Percentiles rank a stretch among this genome's conserved stretches.
Conservation (phyloP, 2,888 invertebrate species). For the Druceiella hillmani region DNA sequence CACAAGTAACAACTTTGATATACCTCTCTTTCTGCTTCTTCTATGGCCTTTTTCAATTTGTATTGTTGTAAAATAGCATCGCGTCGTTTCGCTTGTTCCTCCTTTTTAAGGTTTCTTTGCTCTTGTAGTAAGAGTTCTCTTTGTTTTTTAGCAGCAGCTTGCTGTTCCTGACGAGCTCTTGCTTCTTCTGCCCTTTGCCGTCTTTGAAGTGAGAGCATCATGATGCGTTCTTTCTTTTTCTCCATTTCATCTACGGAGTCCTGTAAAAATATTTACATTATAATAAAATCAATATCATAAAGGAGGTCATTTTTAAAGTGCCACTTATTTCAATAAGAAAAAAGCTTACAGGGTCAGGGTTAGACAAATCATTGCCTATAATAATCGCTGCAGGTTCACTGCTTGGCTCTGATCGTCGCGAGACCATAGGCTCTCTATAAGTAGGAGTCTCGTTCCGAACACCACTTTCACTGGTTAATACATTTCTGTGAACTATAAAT, state of each 20-base stretch:
- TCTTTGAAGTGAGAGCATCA: slow-evolving; percentile 83
- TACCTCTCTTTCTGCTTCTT: slow-evolving; percentile 85
- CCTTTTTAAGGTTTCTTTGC: slow-evolving; percentile 65
- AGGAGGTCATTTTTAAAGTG: background rate
- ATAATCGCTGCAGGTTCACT: slow-evolving; percentile 41
- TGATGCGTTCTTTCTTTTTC: slow-evolving; percentile 85
- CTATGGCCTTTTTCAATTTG: slow-evolving; percentile 87
- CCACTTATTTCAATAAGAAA: background rate
- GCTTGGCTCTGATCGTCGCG: slow-evolving; percentile 4
- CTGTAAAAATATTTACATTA: slow-evolving; percentile 38
- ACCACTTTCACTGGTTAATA: too few relatives aligned
- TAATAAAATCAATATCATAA: background rate
- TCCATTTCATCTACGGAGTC: slow-evolving; percentile 87
- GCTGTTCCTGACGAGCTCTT: slow-evolving; percentile 77
- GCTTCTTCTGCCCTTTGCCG: slow-evolving; percentile 88
- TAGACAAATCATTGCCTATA: slow-evolving; percentile 35
- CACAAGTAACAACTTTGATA: background rate
- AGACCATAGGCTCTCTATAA: too few relatives aligned
- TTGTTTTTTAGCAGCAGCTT: slow-evolving; percentile 69
- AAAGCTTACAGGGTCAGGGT: slow-evolving; percentile 39
- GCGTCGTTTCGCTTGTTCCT: slow-evolving; percentile 83
- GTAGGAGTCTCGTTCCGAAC: too few relatives aligned
- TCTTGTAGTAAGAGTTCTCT: slow-evolving; percentile 72
- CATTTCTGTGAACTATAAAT: slow-evolving; percentile 33
- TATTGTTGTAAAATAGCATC: slow-evolving; percentile 89